Base-by-base conservation (phyloP, 2,888 invertebrate species). In the Chymomyza fuscimana region DNA sequence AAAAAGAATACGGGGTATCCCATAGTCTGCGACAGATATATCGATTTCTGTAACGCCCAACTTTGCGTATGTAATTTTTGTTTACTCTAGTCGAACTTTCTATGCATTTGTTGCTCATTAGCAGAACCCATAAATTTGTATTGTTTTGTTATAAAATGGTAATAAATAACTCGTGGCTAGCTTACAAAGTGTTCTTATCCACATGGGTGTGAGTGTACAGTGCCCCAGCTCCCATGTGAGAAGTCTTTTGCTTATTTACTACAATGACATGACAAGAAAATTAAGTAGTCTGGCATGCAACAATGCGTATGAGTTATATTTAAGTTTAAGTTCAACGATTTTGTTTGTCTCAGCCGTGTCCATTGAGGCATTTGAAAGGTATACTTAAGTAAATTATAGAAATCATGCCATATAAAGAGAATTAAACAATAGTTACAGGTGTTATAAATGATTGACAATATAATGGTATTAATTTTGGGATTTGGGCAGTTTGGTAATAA, bases 41-140 rank as follows among this genome's bases (percentile, higher is more conserved):
- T 4, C 25, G 25, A 25, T 25, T 7, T 32, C 32, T 32, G 9
- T 7, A 32, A 32, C 32, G 7, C 32, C 32, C 32, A 32, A 7
- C 32, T 7, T 5, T 32, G 7, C 7, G 32, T 32, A 32, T 32
- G 7, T 7, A 7, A 32, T 32, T 32, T 7, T 9, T 32, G 40
- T 46, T 46, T 46, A 46, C 12, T 46, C 6, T 10, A 12, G 40
- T 46, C 40, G 6, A 46, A 46, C 12, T 46, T 46, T 10, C 40
- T 46, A 12, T 46, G 12, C 40, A 86, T 88, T 83, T 88, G 75
- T 63, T 46, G 40, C 40, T 46, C 40, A 46, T 46, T 46, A 46
- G 40, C 12, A 46, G 74, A 70, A 60, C 74, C 77, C 82, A 88
- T 84, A 86, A 84, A 84, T 84, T 76, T 71, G 80, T 79, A 79